A percentile compares a stretch with the other conserved stretches of the same genome.
These are phyloP conservation scores for Uria lomvia DNA, from an alignment of 2,113 vertebrate species.

Conservation along the genomic window DNA sequence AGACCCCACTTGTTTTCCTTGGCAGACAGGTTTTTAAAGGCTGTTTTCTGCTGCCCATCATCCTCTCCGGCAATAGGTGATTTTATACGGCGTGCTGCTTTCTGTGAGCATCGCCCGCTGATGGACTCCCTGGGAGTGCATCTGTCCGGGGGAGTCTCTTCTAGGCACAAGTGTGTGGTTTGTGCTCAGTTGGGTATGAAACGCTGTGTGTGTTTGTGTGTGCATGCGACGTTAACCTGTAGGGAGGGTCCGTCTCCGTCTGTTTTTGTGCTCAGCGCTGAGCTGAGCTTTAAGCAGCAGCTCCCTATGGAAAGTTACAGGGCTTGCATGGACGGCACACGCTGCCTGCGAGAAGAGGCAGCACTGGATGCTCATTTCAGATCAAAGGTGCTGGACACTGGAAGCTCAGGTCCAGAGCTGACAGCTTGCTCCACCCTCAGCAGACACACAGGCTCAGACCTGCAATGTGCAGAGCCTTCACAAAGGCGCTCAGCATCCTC, in stretches of 20 bases:
- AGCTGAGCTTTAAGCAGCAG: background rate
- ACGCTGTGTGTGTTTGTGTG: fast-evolving
- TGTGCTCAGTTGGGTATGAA: background rate
- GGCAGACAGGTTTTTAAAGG: background rate
- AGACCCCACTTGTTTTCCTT: slow-evolving; percentile 50
- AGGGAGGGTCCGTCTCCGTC: fast-evolving
- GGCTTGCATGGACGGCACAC: fast-evolving
- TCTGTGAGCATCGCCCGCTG: fast-evolving
- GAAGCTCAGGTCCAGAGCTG: background rate
- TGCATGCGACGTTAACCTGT: background rate
- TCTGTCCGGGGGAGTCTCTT: background rate
- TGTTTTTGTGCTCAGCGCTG: fast-evolving
- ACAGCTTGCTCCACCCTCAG: background rate
- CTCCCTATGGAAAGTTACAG: background rate
- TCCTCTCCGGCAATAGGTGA: background rate
- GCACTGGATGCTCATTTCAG: background rate
- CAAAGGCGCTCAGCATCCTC: background rate
- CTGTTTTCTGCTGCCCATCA: background rate
- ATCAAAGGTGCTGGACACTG: background rate
- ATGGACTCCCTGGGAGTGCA: background rate
- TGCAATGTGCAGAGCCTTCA: fast-evolving
- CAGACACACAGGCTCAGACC: background rate
- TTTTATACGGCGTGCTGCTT: fast-evolving
- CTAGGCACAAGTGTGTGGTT: fast-evolving
- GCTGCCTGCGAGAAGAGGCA: background rate